phyloP scores from a whole-genome alignment of 2,797 vertebrate genomes.

The Aotus griseimembra region DNA sequence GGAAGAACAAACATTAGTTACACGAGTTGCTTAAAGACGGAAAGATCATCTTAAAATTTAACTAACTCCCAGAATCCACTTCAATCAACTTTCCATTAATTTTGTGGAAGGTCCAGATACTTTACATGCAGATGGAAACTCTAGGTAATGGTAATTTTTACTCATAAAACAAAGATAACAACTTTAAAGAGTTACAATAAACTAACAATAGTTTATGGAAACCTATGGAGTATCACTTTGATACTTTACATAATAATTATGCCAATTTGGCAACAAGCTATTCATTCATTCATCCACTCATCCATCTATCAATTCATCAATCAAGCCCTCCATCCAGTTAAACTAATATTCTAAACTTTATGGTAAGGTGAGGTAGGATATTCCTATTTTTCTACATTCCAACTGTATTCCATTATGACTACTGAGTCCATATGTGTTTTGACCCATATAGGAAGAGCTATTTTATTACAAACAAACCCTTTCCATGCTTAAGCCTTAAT shows the following conservation, averaged over 20 bases:
- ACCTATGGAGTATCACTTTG: background rate
- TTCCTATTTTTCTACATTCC: background rate
- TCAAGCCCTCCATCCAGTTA: too few relatives aligned
- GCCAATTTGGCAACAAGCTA: background rate
- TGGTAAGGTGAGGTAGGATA: background rate
- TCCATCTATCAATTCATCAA: background rate
- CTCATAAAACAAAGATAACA: background rate
- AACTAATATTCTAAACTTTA: background rate
- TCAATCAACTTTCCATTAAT: background rate
- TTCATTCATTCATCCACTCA: background rate
- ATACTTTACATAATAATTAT: background rate
- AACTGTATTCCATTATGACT: background rate
- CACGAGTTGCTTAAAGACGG: background rate
- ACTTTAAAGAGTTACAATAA: background rate
- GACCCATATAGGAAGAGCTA: background rate
- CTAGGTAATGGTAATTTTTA: background rate
- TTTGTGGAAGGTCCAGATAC: background rate
- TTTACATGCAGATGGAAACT: background rate
- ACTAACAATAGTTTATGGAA: background rate
- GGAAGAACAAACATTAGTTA: background rate
- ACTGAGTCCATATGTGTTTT: background rate
- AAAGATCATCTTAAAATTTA: background rate
- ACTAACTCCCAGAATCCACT: background rate
- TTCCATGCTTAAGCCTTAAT: background rate
- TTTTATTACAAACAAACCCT: background rate